Evolutionary conservation across 2,797 vertebrate genomes (phyloP), one percentile per base, ranked within the genome.

Genomic region (Nyctalus aviator): DNA sequence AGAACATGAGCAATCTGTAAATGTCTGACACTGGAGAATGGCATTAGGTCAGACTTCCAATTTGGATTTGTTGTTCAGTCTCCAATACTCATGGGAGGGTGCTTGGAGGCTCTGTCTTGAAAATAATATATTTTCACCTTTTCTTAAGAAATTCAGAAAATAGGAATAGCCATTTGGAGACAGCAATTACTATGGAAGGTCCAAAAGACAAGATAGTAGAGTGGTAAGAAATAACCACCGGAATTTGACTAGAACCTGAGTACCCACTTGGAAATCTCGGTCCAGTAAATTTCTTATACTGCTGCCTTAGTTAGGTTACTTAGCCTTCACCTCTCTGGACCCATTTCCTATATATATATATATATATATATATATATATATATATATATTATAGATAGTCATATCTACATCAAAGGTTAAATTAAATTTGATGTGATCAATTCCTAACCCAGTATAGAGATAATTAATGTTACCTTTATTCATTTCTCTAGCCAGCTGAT

Each of bases 1-100:
- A 81, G 89, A 94, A 90, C 13, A 91, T 81, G 75, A 89, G 44
- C 48, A 48, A 64, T 86, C 27, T 81, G 91, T 85, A 77, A 91
- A 66, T 55, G 35, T 79, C 69, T 69, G 41, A 88, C 87, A n/a
- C 25, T 23, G 9, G 35, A 88, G 46, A 78, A 25, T 23, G 41
- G 32, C n/a, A 4, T 30, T 27, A 66, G 46, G 55, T 41, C 66
- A 69, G 77, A 46, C 44, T 23, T 93, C 14, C 25, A 14, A 20
- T 79, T 69, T 41, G 62, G 55, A 64, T 9, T 27, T 30, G 35
- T 12, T 10, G 8, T 68, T 83, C 18, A 32, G 48, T n/a, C 32
- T 55, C 73, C 12, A 30, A 44, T 8, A 46, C 18, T 84, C 55
- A 53, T 12, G 30, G 53, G 44, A 44, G 6, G 4, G 21, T 55